Percentiles rank a stretch among this genome's conserved stretches.
Evolutionary conservation across 1,140 invertebrate genomes (phyloP).

Genomic region (Augochlora pura): DNA sequence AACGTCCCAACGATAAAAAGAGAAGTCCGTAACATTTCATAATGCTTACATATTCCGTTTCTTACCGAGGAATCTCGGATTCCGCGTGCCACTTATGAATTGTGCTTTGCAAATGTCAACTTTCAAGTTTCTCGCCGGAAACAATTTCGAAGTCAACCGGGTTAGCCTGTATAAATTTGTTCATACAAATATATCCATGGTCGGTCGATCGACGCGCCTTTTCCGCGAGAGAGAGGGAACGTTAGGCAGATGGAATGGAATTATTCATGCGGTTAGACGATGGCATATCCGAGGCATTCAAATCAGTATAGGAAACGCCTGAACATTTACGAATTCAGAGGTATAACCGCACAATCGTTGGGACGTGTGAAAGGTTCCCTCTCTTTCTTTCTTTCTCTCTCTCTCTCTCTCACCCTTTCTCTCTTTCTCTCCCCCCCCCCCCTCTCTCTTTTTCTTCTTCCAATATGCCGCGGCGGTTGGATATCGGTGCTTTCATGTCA

Average conservation of each 20-base stretch:
- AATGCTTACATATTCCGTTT: too few relatives aligned
- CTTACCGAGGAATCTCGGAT: too few relatives aligned
- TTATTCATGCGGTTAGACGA: slow-evolving; percentile 22
- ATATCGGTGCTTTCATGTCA: slow-evolving; percentile 48
- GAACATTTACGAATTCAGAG: slow-evolving; percentile 25
- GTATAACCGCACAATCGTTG: not conserved
- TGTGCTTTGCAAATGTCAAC: too few relatives aligned
- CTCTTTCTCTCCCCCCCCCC: not conserved
- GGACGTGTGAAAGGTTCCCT: slow-evolving; percentile 37
- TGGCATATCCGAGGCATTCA: slow-evolving; percentile 3
- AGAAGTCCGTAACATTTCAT: too few relatives aligned
- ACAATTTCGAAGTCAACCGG: too few relatives aligned
- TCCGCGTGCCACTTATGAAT: too few relatives aligned
- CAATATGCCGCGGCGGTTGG: not conserved
- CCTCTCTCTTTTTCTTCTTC: not conserved
- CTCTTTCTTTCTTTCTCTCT: not conserved
- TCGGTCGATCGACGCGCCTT: not conserved
- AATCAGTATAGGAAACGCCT: slow-evolving; percentile 29
- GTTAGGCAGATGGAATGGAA: not conserved
- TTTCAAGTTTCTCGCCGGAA: too few relatives aligned
- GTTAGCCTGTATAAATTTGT: too few relatives aligned
- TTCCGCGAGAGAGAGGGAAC: not conserved
- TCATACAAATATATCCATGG: too few relatives aligned
- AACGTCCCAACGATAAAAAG: too few relatives aligned
- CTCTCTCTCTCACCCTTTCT: not conserved